Evolutionary conservation across 1,140 invertebrate species (phyloP).

Genomic region (Tachypleus tridentatus): DNA sequence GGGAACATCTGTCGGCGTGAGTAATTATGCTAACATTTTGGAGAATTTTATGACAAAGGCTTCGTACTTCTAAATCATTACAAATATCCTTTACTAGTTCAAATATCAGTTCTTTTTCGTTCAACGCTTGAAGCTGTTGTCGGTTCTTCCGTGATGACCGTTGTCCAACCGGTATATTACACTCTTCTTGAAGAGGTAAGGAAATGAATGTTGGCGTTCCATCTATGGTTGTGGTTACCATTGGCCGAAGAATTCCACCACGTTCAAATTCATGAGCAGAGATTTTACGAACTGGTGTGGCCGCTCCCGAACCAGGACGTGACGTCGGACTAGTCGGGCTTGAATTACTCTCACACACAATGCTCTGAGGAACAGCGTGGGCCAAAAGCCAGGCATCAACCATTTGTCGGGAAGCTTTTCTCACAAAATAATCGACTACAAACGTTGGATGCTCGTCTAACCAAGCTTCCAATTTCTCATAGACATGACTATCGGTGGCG

Average conservation of each 20-base stretch:
- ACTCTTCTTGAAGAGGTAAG: constrained; percentile 26
- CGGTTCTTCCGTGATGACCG: constrained; percentile 53
- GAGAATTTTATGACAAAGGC: constrained; percentile 88
- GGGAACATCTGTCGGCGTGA: constrained; percentile 80
- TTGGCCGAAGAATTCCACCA: constrained; percentile 76
- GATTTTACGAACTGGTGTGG: constrained; percentile 86
- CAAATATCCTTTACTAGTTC: constrained; percentile 94
- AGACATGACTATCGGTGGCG: neutral
- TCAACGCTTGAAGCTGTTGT: constrained; percentile 70
- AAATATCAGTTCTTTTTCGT: constrained; percentile 90
- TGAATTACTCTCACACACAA: constrained; percentile 45
- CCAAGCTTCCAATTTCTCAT: constrained; percentile 63
- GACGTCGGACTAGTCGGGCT: constrained; percentile 25
- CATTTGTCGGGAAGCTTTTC: constrained; percentile 79
- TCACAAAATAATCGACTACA: constrained; percentile 85
- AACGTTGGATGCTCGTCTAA: constrained; percentile 93
- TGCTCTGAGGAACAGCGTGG: constrained; percentile 26
- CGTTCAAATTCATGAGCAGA: constrained; percentile 91
- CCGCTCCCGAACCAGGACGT: constrained; percentile 56
- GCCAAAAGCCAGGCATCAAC: constrained; percentile 56
- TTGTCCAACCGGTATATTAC: constrained; percentile 23
- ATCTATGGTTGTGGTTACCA: constrained; percentile 74
- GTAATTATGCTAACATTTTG: constrained; percentile 86
- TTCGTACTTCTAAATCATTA: constrained; percentile 85
- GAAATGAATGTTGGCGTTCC: constrained; percentile 76